Evolutionary conservation across 2,888 invertebrate genomes (phyloP), one percentile per base, ranked within the genome.

Genomic region (Volucella zonaria): DNA sequence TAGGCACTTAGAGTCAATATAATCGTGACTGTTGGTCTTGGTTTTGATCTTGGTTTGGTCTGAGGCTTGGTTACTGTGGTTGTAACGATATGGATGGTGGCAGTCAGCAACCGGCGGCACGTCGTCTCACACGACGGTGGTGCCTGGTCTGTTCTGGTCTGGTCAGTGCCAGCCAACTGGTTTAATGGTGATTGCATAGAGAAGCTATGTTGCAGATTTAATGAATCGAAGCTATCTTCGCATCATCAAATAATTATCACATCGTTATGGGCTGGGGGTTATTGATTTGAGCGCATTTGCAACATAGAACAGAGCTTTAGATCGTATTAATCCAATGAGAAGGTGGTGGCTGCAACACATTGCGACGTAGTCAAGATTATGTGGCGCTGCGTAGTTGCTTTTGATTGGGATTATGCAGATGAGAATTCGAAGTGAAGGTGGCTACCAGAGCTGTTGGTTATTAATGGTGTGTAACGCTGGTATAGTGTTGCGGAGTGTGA

Each of bases 171-270:
- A 38, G 9, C 68, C 59, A 47, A 75, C 75, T 62, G 68, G 75
- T 64, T 85, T 62, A 66, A 52, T 67, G 31, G 61, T 42, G 43
- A 74, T 47, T 70, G 58, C 68, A 62, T 23, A 51, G 56, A 15
- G 40, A 14, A 56, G 56, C 61, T 43, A 56, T 54, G 54, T 52
- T 59, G 68, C 70, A 56, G 76, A 77, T 68, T 73, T 73, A 81
- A 85, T 85, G 85, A 85, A 81, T 85, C 76, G 76, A 40, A 68
- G 58, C 81, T 85, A 85, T 85, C 85, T 76, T 68, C 67, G 67
- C 58, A 81, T 67, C 81, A 85, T 85, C 85, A 85, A 85, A 85
- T 85, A 85, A 85, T 85, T 85, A 85, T 81, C 85, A 85, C 85
- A 67, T 85, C 85, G 85, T 85, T 85, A 85, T 54, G 56, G 81